Percentiles rank a stretch among this genome's conserved stretches.
phyloP scores from a whole-genome alignment of 2,888 invertebrate species.

The Xestoiulus laeticollis region DNA sequence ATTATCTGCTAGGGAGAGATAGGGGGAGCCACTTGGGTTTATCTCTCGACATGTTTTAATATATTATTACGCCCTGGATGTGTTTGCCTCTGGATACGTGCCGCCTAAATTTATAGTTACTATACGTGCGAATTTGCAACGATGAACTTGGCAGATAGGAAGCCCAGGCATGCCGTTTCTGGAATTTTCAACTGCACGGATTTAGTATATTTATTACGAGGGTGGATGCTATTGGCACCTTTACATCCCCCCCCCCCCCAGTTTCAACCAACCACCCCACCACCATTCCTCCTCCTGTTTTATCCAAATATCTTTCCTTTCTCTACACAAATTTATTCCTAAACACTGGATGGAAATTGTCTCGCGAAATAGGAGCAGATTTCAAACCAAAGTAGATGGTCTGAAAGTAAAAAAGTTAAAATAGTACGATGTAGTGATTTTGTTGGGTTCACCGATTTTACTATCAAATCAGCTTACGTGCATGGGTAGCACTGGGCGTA shows the following conservation, averaged over 20 bases:
- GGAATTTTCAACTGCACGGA: background rate
- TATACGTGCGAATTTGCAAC: background rate
- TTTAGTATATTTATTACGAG: background rate
- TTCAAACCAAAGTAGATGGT: background rate
- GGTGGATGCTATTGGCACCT: background rate
- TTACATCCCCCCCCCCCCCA: background rate
- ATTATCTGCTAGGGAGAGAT: background rate
- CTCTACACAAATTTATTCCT: background rate
- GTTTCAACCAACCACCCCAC: background rate
- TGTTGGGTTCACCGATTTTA: too few species aligned
- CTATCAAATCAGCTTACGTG: too few species aligned
- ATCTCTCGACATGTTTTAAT: background rate
- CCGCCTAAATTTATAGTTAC: background rate
- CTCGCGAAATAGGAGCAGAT: background rate
- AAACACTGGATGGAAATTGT: background rate
- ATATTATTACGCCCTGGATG: background rate
- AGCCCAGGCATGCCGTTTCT: background rate
- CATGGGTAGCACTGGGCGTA: too few species aligned
- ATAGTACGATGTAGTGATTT: too few species aligned
- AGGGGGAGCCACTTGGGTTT: background rate
- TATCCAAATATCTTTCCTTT: background rate
- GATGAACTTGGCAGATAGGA: background rate
- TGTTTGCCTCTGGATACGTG: background rate
- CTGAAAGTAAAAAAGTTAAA: too few species aligned
- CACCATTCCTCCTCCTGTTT: background rate